phyloP scores from a whole-genome alignment of 1,140 invertebrate species.

The Drosophila persimilis region DNA sequence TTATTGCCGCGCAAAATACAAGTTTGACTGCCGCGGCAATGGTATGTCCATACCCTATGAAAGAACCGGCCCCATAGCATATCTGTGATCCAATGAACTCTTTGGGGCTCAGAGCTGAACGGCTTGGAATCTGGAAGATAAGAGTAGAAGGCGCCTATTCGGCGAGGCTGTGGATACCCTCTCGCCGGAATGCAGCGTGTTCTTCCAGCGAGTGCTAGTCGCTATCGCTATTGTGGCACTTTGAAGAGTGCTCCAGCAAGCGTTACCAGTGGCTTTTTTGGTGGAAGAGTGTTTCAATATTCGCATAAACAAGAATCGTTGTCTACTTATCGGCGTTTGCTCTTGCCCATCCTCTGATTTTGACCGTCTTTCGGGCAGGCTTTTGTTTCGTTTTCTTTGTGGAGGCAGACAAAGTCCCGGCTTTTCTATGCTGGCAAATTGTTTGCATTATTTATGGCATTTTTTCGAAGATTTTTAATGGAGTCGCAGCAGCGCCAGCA shows the following conservation, averaged over 20 bases:
- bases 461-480: slow-evolving; percentile 81
- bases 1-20: slow-evolving; percentile 77
- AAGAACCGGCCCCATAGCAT: neutral
- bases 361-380: slow-evolving; percentile 23
- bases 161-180: too few species aligned
- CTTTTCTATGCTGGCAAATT: slow-evolving; percentile 70
- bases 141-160: too few species aligned
- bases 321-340: slow-evolving; percentile 51
- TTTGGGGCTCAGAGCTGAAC: too few species aligned
- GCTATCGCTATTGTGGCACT: too few species aligned
- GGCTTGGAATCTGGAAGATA: too few species aligned
- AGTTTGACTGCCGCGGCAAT: slow-evolving; percentile 58
- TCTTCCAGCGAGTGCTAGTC: too few species aligned
- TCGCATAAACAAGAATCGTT: neutral
- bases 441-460: slow-evolving; percentile 76
- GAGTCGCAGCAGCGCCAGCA: slow-evolving; percentile 37
- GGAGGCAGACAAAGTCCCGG: slow-evolving; percentile 31
- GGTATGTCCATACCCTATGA: slow-evolving; percentile 33
- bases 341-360: slow-evolving; percentile 12
- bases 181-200: too few species aligned
- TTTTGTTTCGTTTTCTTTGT: slow-evolving; percentile 54
- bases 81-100: too few species aligned
- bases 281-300: too few species aligned
- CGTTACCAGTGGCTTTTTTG: too few species aligned
- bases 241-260: too few species aligned